Conservation (phyloP, 2,888 invertebrate species). For the Teleiodes luculella region DNA sequence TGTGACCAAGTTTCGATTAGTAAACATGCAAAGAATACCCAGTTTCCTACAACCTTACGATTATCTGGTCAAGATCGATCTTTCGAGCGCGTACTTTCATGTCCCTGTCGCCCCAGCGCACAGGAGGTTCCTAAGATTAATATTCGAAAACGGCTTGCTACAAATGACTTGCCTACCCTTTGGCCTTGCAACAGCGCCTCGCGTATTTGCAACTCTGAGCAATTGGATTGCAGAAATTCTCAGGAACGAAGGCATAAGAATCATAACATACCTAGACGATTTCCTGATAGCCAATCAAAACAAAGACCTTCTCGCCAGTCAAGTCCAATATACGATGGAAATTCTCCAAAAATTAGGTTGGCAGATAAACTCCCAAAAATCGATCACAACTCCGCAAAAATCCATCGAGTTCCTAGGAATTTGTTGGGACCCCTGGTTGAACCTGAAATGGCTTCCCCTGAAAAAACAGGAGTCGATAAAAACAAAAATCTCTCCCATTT, state of each 20-base stretch:
- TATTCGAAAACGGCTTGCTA: constrained; percentile 20
- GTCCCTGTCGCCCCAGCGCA: constrained; percentile 21
- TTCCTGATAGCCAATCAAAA: constrained; percentile 13
- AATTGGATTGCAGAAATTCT: constrained; percentile 29
- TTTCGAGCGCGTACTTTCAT: constrained; percentile 20
- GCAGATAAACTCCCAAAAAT: no score
- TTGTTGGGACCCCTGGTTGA: no score
- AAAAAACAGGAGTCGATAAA: no score
- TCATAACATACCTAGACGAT: constrained; percentile 21
- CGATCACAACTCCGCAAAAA: no score
- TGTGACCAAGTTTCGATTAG: constrained; percentile 7
- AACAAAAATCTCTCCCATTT: no score
- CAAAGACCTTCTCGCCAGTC: no score
- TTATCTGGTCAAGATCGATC: constrained; percentile 25
- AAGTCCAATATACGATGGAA: no score
- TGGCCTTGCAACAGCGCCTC: constrained; percentile 28
- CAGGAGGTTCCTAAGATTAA: constrained; percentile 23
- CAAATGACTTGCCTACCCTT: constrained; percentile 32
- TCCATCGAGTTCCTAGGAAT: no score
- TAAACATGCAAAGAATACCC: constrained; percentile 17
- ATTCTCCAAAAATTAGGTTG: no score
- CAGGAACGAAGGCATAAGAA: constrained; percentile 11
- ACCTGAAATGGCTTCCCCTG: no score
- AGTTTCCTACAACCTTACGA: constrained; percentile 23
- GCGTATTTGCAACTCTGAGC: constrained; percentile 25